Evolutionary conservation across 2,113 vertebrate genomes (phyloP).

Genomic region (Hippopotamus amphibius): DNA sequence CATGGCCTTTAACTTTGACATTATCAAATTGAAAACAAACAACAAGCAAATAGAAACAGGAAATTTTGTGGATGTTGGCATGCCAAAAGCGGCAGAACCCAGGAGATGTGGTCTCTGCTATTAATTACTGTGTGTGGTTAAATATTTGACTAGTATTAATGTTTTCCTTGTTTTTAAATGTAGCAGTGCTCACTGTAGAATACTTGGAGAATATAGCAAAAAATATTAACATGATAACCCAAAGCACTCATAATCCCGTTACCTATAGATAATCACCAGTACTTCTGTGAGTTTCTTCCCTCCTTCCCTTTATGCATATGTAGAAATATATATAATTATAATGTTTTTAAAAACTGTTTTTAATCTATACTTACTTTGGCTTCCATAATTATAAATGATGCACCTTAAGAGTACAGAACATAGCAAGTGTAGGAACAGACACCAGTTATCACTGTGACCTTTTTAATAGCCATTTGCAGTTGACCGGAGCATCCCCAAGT

Average conservation of each 20-base stretch:
- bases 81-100: not conserved
- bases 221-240: not conserved
- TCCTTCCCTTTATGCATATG: not conserved
- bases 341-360: not conserved
- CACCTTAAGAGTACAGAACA: not conserved
- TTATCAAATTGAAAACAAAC: slow-evolving; percentile 58
- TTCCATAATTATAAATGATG: not conserved
- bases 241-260: not conserved
- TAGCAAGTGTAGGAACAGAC: not conserved
- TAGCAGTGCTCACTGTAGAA: not conserved
- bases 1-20: not conserved
- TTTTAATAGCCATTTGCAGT: not conserved
- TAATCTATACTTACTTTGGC: not conserved
- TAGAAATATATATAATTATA: not conserved
- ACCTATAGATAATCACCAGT: not conserved
- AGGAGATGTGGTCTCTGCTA: not conserved
- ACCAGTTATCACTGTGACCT: not conserved
- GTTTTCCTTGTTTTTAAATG: slow-evolving; percentile 13
- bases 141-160: not conserved
- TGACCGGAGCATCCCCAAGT: not conserved
- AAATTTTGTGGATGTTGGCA: not conserved
- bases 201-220: slow-evolving; percentile 33
- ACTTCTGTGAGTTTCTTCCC: slow-evolving; percentile 2
- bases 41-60: slow-evolving; percentile 38
- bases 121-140: not conserved